Evolutionary conservation across 2,888 invertebrate genomes (phyloP), one percentile per base, ranked within the genome.

Genomic region (Sinopyrophorus schimmeli): DNA sequence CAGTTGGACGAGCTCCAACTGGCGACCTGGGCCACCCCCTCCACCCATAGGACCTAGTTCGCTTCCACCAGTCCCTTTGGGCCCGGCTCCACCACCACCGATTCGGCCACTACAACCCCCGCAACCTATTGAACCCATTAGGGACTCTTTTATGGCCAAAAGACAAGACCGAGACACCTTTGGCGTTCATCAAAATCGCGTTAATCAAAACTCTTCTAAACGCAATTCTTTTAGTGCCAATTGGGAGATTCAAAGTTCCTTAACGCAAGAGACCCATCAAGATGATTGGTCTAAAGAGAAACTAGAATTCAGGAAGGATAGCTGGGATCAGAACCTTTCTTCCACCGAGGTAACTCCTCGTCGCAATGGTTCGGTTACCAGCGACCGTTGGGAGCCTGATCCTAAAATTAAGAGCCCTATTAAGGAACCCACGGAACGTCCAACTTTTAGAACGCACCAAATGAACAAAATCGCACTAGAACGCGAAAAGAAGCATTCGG

Each of bases 391-490:
- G 65, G 60, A 61, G 18, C 48, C 53, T 11, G 60, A 58, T 23
- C 21, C 32, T 3, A 57, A 58, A 26, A 10, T 23, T 3, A 55
- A 54, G 24, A 68, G 68, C 11, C 64, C 59, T 34, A 62, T 58
- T 21, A 47, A 57, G 3, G 67, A 77, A 57, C 72, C 74, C 7
- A 59, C 66, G 1, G 81, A 81, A 41, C 74, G 84, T 34, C 82
- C 85, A 0, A 86, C 86, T 1, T 87, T 86, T 62, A 81, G 84
- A 60, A 86, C 86, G 1, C 86, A 87, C 63, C 85, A 85, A 82
- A 64, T 69, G 50, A 73, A 66, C 46, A 72, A 73, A 51, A 69
- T 65, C 50, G 82, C 78, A 0, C 87, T 88, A 62, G 81, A 85
- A 2, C 87, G 88, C 57, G 71, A 74, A 34, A 82, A 89, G 49